phyloP scores from a whole-genome alignment of 2,888 invertebrate species.

The Protonemura montana region DNA sequence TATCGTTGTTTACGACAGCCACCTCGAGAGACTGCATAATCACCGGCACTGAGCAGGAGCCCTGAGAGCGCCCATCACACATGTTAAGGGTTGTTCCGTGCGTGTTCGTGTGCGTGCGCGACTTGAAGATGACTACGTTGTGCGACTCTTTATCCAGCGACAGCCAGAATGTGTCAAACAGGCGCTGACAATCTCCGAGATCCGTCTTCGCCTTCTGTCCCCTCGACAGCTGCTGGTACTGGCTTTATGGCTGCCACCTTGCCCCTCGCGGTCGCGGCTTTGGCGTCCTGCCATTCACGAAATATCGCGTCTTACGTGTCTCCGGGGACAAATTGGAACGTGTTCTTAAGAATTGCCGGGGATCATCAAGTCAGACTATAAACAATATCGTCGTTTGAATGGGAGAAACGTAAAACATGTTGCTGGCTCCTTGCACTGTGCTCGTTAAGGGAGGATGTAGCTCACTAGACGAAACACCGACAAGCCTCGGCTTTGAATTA shows the following conservation, averaged over 20 bases:
- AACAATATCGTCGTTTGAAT: neutral
- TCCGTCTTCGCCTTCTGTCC: neutral
- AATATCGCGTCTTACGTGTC: conserved; percentile 20
- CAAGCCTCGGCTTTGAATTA: neutral
- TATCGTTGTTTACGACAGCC: neutral
- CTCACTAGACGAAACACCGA: neutral
- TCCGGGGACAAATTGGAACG: conserved; percentile 41
- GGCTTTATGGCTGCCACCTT: neutral
- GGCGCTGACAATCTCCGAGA: conserved; percentile 24
- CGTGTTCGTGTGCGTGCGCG: neutral
- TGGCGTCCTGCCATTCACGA: conserved; percentile 30
- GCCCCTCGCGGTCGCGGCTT: neutral
- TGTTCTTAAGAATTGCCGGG: conserved; percentile 19
- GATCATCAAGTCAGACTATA: neutral
- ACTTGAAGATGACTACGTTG: neutral
- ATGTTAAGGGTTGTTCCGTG: neutral
- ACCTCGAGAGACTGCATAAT: neutral
- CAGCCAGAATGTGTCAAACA: neutral
- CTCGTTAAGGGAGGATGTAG: neutral
- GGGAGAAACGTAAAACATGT: neutral
- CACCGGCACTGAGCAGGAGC: neutral
- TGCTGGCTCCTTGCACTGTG: neutral
- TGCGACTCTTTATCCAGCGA: neutral
- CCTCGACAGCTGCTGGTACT: neutral
- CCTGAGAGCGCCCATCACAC: neutral